Base-by-base conservation (phyloP, 1,140 invertebrate species). In the Acyrthosiphon pisum region DNA sequence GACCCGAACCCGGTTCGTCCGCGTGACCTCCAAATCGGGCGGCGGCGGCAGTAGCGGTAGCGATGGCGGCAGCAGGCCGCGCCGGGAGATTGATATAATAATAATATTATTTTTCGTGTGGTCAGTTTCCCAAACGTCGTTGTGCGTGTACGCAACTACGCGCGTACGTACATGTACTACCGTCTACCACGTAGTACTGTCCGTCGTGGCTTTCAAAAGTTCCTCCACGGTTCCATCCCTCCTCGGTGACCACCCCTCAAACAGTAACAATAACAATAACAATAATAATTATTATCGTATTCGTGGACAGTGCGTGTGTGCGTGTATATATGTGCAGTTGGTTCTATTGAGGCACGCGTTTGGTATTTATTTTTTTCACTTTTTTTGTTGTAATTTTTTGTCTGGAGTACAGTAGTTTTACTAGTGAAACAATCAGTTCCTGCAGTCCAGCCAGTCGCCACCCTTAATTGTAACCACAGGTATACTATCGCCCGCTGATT, bases 1-100 rank as follows among this genome's bases (percentile, higher is more conserved):
- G 91, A 92, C 91, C 91, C 91, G 91, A 92, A 92, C 91, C 68
- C 91, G 91, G 81, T 84, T 84, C 91, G 91, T 89, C 48, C 87
- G 87, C 87, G 48, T 89, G 87, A 92, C 91, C 91, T 92, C 91
- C 76, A 92, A 92, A 92, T 30, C 48, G 84, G 91, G 18, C 30
- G 56, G 90, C n/a, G 26, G 87, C 50, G 37, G 53, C 14, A 11
- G 26, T 41, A 22, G 50, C 46, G 35, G 44, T 30, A 30, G 84
- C 26, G 23, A 44, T 20, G 23, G 84, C 44, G 41, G 30, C 23
- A 84, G 14, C 83, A 44, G 23, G 41, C 83, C 81, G 83, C 46
- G 91, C 81, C 81, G 81, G 35, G 46, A 92, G 91, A 92, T 84
- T 92, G 90, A 91, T 91, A 83, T 37, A 46, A 53, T 53, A 91